Evolutionary conservation across 2,888 invertebrate genomes (phyloP).

Genomic region (Sipha maydis): DNA sequence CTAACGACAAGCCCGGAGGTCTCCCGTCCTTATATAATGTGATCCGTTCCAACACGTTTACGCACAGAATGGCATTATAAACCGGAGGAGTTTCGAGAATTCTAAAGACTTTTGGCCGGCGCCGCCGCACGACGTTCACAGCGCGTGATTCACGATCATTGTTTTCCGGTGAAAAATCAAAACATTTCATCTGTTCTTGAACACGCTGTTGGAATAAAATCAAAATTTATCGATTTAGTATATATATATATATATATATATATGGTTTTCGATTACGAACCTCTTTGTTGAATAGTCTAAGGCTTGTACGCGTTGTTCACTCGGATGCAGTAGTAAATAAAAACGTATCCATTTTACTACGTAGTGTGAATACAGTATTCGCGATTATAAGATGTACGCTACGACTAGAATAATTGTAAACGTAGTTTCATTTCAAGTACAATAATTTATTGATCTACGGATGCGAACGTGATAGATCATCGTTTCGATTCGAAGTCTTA

Average conservation of each 20-base stretch:
- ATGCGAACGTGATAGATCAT: too few relatives aligned
- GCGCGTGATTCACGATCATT: not conserved
- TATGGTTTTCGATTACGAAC: not conserved
- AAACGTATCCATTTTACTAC: too few relatives aligned
- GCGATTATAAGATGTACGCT: too few relatives aligned
- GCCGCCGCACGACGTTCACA: slow-evolving; percentile 23
- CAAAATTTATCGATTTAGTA: too few relatives aligned
- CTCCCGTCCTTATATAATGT: not conserved
- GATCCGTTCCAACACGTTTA: slow-evolving; percentile 50
- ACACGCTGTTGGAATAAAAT: not conserved
- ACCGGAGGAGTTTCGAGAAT: not conserved
- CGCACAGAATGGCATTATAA: not conserved
- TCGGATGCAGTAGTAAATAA: too few relatives aligned
- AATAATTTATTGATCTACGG: too few relatives aligned
- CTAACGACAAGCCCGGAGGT: slow-evolving; percentile 33
- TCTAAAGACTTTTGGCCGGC: slow-evolving; percentile 38
- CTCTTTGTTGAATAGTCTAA: not conserved
- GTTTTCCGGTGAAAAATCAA: slow-evolving; percentile 7
- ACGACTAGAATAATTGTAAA: too few relatives aligned
- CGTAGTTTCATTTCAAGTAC: too few relatives aligned
- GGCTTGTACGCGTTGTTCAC: too few relatives aligned
- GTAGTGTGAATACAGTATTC: too few relatives aligned
- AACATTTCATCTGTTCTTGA: not conserved
- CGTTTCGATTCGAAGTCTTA: too few relatives aligned
- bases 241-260: not conserved